Evolutionary conservation across 37 sponge, comb jelly and placozoan species (phyloP).

Genomic region (Beroe forskalii): DNA sequence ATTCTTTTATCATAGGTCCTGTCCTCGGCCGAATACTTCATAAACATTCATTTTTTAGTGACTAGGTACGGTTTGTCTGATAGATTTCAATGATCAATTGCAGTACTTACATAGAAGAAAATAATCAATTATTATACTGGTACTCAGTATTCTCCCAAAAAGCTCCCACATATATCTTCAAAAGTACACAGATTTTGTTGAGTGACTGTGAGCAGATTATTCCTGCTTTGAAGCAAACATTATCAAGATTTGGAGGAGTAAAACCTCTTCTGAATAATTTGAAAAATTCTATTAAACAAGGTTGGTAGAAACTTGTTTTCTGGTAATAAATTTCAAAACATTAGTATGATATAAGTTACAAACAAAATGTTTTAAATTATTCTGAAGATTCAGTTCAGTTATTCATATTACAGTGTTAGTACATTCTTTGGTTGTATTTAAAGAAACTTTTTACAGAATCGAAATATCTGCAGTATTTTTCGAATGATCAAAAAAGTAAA

Average conservation of each 20-base stretch:
- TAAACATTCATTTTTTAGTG: no score
- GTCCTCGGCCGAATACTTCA: no score
- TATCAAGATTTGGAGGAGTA: conserved; percentile 42
- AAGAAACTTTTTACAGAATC: no score
- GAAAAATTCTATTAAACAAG: neutral
- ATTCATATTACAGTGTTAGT: no score
- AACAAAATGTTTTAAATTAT: no score
- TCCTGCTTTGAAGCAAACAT: neutral
- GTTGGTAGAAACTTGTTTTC: neutral
- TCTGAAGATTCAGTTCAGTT: no score
- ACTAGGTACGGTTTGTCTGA: neutral
- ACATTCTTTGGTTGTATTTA: no score
- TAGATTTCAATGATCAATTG: neutral
- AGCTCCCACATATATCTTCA: neutral
- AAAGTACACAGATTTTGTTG: conserved; percentile 45
- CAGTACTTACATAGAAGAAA: neutral
- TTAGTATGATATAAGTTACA: no score
- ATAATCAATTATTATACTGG: neutral
- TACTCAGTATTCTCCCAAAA: neutral
- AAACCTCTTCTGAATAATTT: conserved; percentile 20
- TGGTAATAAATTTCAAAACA: no score
- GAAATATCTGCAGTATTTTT: no score
- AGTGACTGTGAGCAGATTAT: conserved; percentile 63
- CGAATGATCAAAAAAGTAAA: no score
- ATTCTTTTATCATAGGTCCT: no score